Percentiles rank a stretch among this genome's conserved stretches.
phyloP scores from a whole-genome alignment of 30 jellyfish, hydroid and myxozoan genomes.

The Aurelia sp. region DNA sequence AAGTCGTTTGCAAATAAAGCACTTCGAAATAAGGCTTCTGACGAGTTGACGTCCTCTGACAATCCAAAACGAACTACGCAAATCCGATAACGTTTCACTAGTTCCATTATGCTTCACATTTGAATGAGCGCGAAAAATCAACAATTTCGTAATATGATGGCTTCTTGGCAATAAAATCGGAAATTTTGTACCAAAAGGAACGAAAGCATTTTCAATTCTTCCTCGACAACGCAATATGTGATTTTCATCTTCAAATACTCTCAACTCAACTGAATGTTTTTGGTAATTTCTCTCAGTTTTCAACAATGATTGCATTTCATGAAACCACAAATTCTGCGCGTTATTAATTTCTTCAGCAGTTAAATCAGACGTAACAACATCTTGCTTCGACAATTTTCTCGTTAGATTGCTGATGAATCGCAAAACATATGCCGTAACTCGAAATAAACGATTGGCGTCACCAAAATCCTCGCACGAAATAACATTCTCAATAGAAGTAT shows the following conservation, averaged over 20 bases:
- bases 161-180: too few relatives aligned
- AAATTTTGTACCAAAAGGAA: not conserved
- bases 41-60: not conserved
- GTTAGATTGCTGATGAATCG: not conserved
- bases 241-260: not conserved
- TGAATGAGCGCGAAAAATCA: not conserved
- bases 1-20: constrained; percentile 13
- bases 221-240: constrained; percentile 27
- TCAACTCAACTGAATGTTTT: not conserved
- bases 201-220: constrained; percentile 21
- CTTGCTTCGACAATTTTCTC: not conserved
- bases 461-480: not conserved
- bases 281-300: not conserved
- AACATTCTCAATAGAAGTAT: not conserved
- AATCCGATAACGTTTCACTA: not conserved
- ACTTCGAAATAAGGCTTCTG: not conserved
- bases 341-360: not conserved
- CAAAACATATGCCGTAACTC: not conserved
- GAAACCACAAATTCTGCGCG: not conserved
- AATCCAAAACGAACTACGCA: not conserved
- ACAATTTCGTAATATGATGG: not conserved
- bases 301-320: not conserved
- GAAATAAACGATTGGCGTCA: not conserved
- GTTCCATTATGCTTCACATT: not conserved
- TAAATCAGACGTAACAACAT: not conserved